Percentiles rank a stretch among this genome's conserved stretches.
Evolutionary conservation across 2,888 invertebrate genomes (phyloP).

Genomic region (Drosophila robusta): DNA sequence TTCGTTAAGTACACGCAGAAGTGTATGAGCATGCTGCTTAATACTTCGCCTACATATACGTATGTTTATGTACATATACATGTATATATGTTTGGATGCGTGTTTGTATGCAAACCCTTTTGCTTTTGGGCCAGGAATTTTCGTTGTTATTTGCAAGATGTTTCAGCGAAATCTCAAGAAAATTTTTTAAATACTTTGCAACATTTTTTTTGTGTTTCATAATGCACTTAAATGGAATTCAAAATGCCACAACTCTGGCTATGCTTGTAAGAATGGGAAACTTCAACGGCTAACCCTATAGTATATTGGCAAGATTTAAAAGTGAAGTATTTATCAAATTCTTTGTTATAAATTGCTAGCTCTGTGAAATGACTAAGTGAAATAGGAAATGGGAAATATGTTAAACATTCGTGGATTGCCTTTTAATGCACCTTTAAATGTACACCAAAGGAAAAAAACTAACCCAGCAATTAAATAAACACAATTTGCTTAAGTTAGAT

Average conservation of each 20-base stretch:
- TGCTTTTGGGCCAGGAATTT: slow-evolving; percentile 62
- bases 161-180: slow-evolving; percentile 73
- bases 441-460: no score
- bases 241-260: slow-evolving; percentile 63
- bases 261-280: slow-evolving; percentile 50
- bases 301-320: slow-evolving; percentile 27
- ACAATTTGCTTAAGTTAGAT: no score
- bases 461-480: no score
- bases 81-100: not conserved
- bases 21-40: slow-evolving; percentile 34
- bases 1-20: slow-evolving; percentile 21
- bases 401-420: not conserved
- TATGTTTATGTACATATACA: not conserved
- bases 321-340: slow-evolving; percentile 53
- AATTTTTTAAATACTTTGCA: slow-evolving; percentile 72
- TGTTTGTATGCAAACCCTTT: slow-evolving; percentile 52
- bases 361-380: slow-evolving; percentile 24
- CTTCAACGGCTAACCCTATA: slow-evolving; percentile 27
- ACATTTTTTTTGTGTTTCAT: slow-evolving; percentile 67
- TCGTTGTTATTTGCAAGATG: slow-evolving; percentile 67
- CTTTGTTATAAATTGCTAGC: slow-evolving; percentile 38
- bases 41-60: slow-evolving; percentile 7
- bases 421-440: no score
- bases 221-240: slow-evolving; percentile 74
- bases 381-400: not conserved